These are phyloP conservation scores for Calonectris borealis DNA, from an alignment of 2,113 vertebrate species.

Conservation along the genomic window DNA sequence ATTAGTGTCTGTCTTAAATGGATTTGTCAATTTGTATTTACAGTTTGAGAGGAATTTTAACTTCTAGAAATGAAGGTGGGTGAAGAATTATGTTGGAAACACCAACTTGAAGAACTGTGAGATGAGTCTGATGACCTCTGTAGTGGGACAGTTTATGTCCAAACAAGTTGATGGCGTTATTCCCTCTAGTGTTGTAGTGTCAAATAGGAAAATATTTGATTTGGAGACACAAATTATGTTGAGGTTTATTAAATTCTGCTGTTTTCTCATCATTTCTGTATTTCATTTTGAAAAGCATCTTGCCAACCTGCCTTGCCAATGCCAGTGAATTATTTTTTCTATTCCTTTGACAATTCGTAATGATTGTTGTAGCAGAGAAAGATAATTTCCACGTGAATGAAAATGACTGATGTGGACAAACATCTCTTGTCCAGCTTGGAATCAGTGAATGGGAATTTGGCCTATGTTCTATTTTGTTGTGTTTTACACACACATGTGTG, in stretches of 20 bases:
- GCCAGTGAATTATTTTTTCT: not conserved
- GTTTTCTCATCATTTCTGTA: not conserved
- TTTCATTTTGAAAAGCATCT: not conserved
- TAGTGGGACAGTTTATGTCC: not conserved
- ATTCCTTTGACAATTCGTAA: not conserved
- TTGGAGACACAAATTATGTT: not conserved
- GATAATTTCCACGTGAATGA: not conserved
- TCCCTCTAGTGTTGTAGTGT: not conserved
- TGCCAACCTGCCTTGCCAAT: not conserved
- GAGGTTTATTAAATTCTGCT: not conserved
- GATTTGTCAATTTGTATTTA: not conserved
- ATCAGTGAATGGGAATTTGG: not conserved
- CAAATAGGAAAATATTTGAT: not conserved
- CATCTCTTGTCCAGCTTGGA: not conserved
- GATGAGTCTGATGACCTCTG: not conserved
- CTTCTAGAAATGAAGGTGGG: not conserved
- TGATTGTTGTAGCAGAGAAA: not conserved
- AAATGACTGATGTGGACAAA: not conserved
- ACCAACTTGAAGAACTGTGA: not conserved
- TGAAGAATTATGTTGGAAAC: not conserved
- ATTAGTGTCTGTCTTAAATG: not conserved
- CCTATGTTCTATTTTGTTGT: not conserved
- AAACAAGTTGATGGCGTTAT: not conserved
- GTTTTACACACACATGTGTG: not conserved
- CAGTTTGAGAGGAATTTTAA: not conserved